Conservation (phyloP, 2,888 invertebrate genomes). For the Drosophila atroscutellata region DNA sequence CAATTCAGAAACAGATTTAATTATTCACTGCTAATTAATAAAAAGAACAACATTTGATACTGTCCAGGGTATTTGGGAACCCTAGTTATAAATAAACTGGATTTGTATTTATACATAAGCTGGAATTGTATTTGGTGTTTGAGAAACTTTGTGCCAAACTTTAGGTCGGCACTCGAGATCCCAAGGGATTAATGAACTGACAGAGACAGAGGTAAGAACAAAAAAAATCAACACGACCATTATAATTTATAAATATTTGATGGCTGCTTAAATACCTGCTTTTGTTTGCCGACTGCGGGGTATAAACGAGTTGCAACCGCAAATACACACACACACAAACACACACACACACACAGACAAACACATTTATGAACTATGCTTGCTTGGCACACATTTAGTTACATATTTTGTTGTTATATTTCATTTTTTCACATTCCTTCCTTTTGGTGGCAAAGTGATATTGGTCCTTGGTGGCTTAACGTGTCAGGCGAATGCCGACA, state of each 20-base stretch:
- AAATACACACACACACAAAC: constrained; percentile 17
- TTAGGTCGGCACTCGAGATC: neutral
- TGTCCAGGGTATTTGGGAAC: neutral
- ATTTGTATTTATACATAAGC: neutral
- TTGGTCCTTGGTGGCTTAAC: constrained; percentile 76
- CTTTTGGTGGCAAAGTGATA: constrained; percentile 61
- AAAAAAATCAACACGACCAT: neutral
- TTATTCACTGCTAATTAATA: neutral
- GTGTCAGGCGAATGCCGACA: constrained; percentile 65
- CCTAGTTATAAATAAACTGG: neutral
- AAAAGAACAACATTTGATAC: neutral
- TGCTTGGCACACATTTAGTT: constrained; percentile 37
- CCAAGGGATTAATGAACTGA: neutral
- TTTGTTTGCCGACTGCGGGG: constrained; percentile 3
- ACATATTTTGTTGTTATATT: constrained; percentile 28
- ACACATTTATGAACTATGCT: constrained; percentile 33
- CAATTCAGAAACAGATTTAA: neutral
- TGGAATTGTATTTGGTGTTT: neutral
- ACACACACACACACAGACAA: constrained; percentile 4
- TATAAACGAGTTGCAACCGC: constrained; percentile 30
- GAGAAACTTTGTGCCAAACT: neutral
- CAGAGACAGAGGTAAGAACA: neutral
- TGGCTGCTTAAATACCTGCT: constrained; percentile 6
- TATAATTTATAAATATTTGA: constrained; percentile 24
- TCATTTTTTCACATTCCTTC: neutral